Conservation (phyloP, 2,797 vertebrate genomes). For the Glossophaga mutica region DNA sequence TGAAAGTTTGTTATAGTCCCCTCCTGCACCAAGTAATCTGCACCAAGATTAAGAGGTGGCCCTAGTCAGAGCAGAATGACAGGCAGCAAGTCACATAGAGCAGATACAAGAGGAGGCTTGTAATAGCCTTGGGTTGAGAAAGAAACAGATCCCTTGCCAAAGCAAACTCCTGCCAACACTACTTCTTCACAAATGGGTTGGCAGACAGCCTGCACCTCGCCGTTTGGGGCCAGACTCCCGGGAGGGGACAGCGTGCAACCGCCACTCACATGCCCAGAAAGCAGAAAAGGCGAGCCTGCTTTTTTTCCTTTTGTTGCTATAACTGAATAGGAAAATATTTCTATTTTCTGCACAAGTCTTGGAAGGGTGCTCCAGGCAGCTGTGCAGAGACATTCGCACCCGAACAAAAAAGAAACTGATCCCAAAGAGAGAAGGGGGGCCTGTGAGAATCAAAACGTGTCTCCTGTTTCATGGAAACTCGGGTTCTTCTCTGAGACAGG, state of each 20-base stretch:
- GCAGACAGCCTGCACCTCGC: constrained; percentile 46
- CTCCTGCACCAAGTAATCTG: background rate
- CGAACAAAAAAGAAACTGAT: constrained; percentile 49
- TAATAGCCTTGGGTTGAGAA: constrained; percentile 50
- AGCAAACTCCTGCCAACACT: constrained; percentile 47
- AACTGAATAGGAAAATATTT: constrained; percentile 75
- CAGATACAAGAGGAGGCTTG: constrained; percentile 52
- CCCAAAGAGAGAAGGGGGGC: background rate
- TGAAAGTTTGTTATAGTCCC: background rate
- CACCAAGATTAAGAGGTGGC: constrained; percentile 12
- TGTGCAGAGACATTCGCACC: constrained; percentile 53
- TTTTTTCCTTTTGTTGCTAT: constrained; percentile 53
- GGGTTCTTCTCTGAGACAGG: constrained; percentile 23
- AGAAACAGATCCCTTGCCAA: constrained; percentile 66
- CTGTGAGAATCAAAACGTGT: constrained; percentile 27
- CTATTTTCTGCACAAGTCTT: constrained; percentile 69
- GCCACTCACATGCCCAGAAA: constrained; percentile 52
- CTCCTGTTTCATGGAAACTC: constrained; percentile 5
- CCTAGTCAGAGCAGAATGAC: constrained; percentile 17
- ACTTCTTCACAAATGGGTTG: constrained; percentile 65
- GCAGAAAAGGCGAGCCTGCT: constrained; percentile 48
- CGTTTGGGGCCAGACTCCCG: constrained; percentile 67
- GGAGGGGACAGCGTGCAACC: constrained; percentile 29
- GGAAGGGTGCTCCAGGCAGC: constrained; percentile 52
- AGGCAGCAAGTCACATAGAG: constrained; percentile 33